Evolutionary conservation across 2,797 vertebrate species (phyloP).

Genomic region (Cottoperca gobio): DNA sequence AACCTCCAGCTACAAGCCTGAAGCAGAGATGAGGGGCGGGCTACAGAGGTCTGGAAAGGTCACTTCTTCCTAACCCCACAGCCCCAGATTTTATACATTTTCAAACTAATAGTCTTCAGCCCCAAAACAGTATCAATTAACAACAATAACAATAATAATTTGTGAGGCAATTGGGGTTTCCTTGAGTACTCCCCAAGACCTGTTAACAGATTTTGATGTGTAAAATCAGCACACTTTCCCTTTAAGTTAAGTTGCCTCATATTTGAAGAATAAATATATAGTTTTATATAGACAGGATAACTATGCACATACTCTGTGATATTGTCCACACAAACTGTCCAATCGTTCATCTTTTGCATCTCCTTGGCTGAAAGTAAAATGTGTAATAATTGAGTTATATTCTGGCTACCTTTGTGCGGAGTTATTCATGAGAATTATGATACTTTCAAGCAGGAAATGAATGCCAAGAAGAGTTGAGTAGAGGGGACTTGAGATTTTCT

Average conservation of each 20-base stretch:
- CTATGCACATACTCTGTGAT: background rate
- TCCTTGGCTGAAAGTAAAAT: conserved; percentile 5
- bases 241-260: background rate
- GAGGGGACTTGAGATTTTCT: background rate
- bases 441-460: conserved; percentile 28
- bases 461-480: background rate
- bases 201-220: background rate
- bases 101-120: background rate
- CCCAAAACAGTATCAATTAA: background rate
- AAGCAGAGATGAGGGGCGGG: background rate
- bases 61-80: background rate
- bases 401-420: conserved; percentile 3
- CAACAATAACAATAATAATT: background rate
- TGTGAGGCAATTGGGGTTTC: background rate
- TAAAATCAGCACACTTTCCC: background rate
- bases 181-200: background rate
- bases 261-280: background rate
- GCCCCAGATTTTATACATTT: background rate
- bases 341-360: conserved; percentile 1
- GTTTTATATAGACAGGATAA: background rate
- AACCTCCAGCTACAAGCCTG: background rate
- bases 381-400: conserved; percentile 11
- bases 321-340: background rate
- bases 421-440: conserved; percentile 39
- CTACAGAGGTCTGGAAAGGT: background rate